Evolutionary conservation across 64 coral and sea anemone genomes (phyloP), one percentile per base, ranked within the genome.

Genomic region (Astreopora myriophthalma): DNA sequence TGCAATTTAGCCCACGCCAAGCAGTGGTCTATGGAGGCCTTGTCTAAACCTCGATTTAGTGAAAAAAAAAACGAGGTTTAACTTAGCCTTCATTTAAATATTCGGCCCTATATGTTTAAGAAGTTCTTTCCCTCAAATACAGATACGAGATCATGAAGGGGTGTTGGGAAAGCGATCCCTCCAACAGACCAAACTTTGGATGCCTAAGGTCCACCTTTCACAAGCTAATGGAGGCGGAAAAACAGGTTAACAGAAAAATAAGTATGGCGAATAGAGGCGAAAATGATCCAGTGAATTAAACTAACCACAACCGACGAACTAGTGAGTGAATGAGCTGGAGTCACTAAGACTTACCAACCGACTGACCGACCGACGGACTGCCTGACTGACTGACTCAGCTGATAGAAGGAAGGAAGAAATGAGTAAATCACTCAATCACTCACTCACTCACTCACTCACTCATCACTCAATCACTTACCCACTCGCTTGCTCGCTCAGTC

Each of bases 71-170:
- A n/a, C n/a, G 12, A 60, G 55, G 55, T 8, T 17, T 60, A 13
- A 60, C 55, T 17, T 17, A 60, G 16, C 13, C 1, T 60, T 60
- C 55, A 1, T 3, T 60, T 60, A 60, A 60, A 60, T 60, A 60
- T 60, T 60, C 55, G 55, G 8, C 55, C 55, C 55, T 16, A 17
- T 24, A 25, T 65, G 3, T 25, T 8, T 65, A 27, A 65, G 52
- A 65, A 25, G 22, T 7, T 78, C 8, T 24, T 8, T 34, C 28
- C 2, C 8, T 68, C 25, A 28, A 16, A 39, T 19, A 28, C 19
- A 89, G 86, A 23, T 77, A 89, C 73, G 71, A 77, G 3, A 76
- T 89, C 3, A 89, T 89, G 86, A 65, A 20, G 22, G 36, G 37
- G 6, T 89, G 86, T 12, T 89, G 86, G 86, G 63, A 66, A 26